Percentiles rank a stretch among this genome's conserved stretches.
Evolutionary conservation across 1,140 invertebrate species (phyloP).

Genomic region (Stenopsyche tienmushanensis): DNA sequence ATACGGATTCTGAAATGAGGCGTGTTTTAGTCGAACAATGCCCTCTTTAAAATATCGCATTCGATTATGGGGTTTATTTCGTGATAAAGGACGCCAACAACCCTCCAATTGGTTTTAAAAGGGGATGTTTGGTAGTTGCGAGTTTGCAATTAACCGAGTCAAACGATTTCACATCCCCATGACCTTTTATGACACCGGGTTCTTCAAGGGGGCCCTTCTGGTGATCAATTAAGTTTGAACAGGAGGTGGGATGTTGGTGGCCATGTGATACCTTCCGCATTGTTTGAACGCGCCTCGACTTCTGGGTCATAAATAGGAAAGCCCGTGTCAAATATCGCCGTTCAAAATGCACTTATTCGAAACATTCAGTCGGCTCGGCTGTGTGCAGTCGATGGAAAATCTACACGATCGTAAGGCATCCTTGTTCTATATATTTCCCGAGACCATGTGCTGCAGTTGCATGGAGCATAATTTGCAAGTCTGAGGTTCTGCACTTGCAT

Average conservation of each 20-base stretch:
- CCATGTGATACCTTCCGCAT: neutral
- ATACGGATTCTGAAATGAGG: too few relatives aligned
- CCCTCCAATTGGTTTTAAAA: slow-evolving; percentile 2
- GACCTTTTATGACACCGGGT: slow-evolving; percentile 13
- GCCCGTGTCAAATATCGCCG: neutral
- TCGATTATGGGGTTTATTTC: too few relatives aligned
- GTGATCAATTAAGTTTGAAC: slow-evolving; percentile 22
- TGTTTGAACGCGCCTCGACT: neutral
- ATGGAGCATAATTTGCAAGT: slow-evolving; percentile 2
- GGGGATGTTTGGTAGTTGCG: neutral
- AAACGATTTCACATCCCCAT: slow-evolving; percentile 24
- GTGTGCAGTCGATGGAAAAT: too few relatives aligned
- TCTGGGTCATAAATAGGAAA: neutral
- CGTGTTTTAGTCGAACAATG: too few relatives aligned
- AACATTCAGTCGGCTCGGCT: too few relatives aligned
- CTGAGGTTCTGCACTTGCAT: slow-evolving; percentile 23
- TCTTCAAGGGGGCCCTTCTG: slow-evolving; percentile 7
- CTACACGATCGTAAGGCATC: too few relatives aligned
- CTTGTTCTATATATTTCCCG: too few relatives aligned
- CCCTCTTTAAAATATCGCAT: too few relatives aligned
- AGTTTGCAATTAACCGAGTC: slow-evolving; percentile 27
- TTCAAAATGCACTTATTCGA: too few relatives aligned
- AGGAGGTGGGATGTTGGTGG: slow-evolving; percentile 10
- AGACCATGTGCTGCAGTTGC: neutral
- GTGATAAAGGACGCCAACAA: too few relatives aligned